Evolutionary conservation across 2,113 vertebrate species (phyloP), one percentile per base, ranked within the genome.

Genomic region (Macroglossus sobrinus): DNA sequence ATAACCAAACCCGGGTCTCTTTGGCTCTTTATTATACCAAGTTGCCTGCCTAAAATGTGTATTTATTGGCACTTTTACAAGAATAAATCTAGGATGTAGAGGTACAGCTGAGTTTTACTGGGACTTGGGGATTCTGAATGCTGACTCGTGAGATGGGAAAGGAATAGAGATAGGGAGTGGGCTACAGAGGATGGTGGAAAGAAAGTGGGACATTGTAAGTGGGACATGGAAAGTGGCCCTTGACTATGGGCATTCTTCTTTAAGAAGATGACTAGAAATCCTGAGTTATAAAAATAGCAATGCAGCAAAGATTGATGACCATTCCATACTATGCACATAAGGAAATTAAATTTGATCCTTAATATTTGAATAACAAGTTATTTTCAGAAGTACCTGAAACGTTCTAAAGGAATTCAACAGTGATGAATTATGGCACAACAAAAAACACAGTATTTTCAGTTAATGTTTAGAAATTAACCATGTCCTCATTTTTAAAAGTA

Each of bases 341-440:
- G 22, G 57, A 80, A 7, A 76, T 93, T 0, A 7, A 85, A 93
- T 79, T 94, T 76, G 80, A 75, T 92, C 69, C 80, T 96, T 89
- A 89, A 75, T 90, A 3, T 79, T 88, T 84, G 24, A 89, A 74
- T 84, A 93, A 59, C 13, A 89, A 66, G 1, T 4, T 75, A 57
- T 90, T 93, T 92, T 92, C 57, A 86, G 38, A 95, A 84, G 30
- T 84, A 69, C 57, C n/a, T 68, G 64, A 96, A 95, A 89, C 53
- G n/a, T 68, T 26, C 45, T 33, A 24, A 78, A 81, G 68, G 4
- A 82, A 93, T 93, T 94, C 55, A 80, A 55, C 5, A 75, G 7
- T 84, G 75, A 91, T 82, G 19, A 94, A 82, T 88, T 85, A 64
- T n/a, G 12, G 18, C 35, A 92, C 43, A 75, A 92, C 53, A 69